Evolutionary conservation across 2,888 invertebrate species (phyloP), one percentile per base, ranked within the genome.

Genomic region (Stegophylla sp.): DNA sequence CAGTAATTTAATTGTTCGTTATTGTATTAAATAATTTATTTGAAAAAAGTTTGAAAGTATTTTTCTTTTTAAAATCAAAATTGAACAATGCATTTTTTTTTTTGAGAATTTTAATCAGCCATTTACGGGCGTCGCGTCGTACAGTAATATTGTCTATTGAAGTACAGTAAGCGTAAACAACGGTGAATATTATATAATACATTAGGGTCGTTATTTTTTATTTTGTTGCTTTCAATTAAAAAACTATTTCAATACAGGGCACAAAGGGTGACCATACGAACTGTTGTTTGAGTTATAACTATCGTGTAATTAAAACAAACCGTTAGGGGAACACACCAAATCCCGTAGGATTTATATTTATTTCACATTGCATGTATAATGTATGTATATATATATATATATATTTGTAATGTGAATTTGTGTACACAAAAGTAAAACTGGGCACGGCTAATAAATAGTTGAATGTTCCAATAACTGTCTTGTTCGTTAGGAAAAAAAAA

Each of bases 261-360:
- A 28, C 20, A 20, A 61, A 69, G 23, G 64, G 34, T 26, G 43
- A 43, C 13, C 28, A 48, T 23, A 51, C n/a, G 28, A 63, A 71
- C 41, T 51, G 79, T 71, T 79, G 61, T 71, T 71, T 79, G 79
- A 79, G 71, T 79, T 71, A 79, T 71, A 61, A 71, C 71, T 48
- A 48, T 48, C 51, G 23, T 79, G 69, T 71, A 79, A 79, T 79
- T 69, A 79, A n/a, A 79, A 79, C 69, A 71, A 63, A 41, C 63
- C 48, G 69, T 79, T 71, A 45, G 79, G 69, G 79, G 69, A 71
- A 34, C 59, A 34, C 59, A 48, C 48, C 71, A 79, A 79, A 79
- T 79, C 79, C 71, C 51, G 34, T 7, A 51, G 71, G 71, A 79
- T 79, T 79, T 79, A 79, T 71, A 71, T 79, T 71, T 79, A 71